Conservation (phyloP, 23 tunicate species). For the Ascidia mentula region DNA sequence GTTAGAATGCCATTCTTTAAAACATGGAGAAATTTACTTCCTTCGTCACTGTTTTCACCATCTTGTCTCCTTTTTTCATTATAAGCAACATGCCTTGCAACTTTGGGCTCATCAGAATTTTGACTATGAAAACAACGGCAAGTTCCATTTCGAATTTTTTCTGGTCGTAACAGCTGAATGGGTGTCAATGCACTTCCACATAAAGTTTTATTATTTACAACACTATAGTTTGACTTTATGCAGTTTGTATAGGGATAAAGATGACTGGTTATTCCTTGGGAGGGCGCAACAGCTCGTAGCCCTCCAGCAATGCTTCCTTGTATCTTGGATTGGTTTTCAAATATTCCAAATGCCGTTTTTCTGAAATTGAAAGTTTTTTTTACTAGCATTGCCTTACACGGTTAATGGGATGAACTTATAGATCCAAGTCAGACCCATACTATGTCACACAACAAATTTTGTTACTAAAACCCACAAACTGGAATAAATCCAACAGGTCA, state of each 20-base stretch:
- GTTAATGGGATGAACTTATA: no score
- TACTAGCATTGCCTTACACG: no score
- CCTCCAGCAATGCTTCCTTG: slow-evolving; percentile 32
- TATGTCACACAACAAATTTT: no score
- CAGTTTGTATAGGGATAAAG: background rate
- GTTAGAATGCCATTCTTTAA: background rate
- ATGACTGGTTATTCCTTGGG: slow-evolving; percentile 20
- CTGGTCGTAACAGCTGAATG: no score
- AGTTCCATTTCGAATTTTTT: no score
- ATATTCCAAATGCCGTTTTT: slow-evolving; percentile 40
- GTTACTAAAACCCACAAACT: background rate
- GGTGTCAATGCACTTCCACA: no score
- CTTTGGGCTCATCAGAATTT: background rate
- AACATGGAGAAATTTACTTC: background rate
- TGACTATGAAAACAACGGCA: background rate
- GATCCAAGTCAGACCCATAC: no score
- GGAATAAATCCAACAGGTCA: background rate
- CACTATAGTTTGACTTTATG: no score
- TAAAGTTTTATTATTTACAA: no score
- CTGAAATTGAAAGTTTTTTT: slow-evolving; percentile 13
- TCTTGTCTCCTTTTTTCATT: background rate
- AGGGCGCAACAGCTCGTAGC: slow-evolving; percentile 41
- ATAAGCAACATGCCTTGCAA: background rate
- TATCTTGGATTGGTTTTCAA: slow-evolving; percentile 41
- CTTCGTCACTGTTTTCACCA: background rate